A percentile compares a stretch with the other conserved stretches of the same genome.
These are phyloP conservation scores for Channa striata DNA, from an alignment of 2,797 vertebrate species.

Conservation along the genomic window DNA sequence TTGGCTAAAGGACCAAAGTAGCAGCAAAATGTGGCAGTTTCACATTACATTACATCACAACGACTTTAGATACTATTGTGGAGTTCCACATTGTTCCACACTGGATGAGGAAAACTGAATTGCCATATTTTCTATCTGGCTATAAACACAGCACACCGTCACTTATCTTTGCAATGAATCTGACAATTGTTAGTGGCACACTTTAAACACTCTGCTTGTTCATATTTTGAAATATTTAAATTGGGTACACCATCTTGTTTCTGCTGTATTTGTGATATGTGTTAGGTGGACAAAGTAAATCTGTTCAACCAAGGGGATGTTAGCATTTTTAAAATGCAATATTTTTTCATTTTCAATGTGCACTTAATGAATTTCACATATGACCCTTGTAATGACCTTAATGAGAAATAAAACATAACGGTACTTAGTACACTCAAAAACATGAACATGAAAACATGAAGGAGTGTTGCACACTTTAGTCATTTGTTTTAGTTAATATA, in stretches of 20 bases:
- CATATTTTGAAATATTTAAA: no score
- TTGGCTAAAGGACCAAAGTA: slow-evolving; percentile 18
- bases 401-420: neutral
- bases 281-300: no score
- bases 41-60: neutral
- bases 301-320: no score
- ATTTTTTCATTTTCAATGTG: neutral
- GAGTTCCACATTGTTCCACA: slow-evolving; percentile 1
- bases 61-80: neutral
- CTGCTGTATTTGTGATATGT: no score
- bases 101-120: neutral
- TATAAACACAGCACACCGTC: neutral
- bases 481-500: no score
- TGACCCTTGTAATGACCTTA: neutral
- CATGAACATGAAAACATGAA: no score
- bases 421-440: no score
- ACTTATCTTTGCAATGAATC: slow-evolving; percentile 1
- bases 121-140: neutral
- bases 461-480: no score
- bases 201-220: no score
- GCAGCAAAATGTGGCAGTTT: slow-evolving; percentile 14
- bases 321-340: neutral
- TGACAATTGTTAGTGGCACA: neutral
- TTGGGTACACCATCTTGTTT: no score
- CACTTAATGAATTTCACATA: no score